Base-by-base conservation (phyloP, 2,797 vertebrate species). In the Sparus aurata region DNA sequence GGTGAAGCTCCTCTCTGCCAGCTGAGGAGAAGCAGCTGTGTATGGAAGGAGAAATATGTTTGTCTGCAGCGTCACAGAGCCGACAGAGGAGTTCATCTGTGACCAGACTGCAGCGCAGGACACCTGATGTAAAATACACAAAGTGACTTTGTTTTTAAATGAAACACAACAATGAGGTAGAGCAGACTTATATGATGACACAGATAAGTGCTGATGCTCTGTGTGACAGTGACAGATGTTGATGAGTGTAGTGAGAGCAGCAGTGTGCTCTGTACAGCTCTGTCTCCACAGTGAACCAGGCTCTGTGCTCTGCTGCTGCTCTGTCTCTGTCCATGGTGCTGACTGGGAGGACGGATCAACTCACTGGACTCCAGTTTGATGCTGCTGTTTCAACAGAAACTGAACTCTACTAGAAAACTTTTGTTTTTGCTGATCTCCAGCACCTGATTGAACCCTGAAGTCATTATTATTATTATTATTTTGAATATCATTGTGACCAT, bases 301-400 rank as follows among this genome's bases (percentile, higher is more conserved):
- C 34, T 75, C 49, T 60, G 62, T 34, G n/a, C 62, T 73, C 43
- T 69, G 70, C 45, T 63, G 65, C 23, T 74, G 58, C 64, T 63
- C 38, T 65, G 67, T 61, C 69, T 70, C 73, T 76, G 62, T 81
- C 68, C 73, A 52, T 67, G 62, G 55, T 61, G 62, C 68, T 69
- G 68, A 76, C 22, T 25, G 60, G 23, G 27, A 54, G 72, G 45
- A 34, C 1, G 5, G n/a, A 38, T 38, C 34, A 13, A 10, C 61
- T 60, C 52, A 16, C 34, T 54, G 38, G 11, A 25, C 55, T 60
- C 38, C n/a, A 13, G 25, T 23, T 23, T 46, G 46, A 45, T 2
- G 18, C 1, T 13, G 41, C 1, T 34, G 25, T 45, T 49, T 20
- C 12, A 55, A 47, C 25, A 38, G 50, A 0, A 22, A 15, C 45